These are phyloP conservation scores for Smittia sp. DNA, from an alignment of 2,888 invertebrate genomes.

Conservation along the genomic window DNA sequence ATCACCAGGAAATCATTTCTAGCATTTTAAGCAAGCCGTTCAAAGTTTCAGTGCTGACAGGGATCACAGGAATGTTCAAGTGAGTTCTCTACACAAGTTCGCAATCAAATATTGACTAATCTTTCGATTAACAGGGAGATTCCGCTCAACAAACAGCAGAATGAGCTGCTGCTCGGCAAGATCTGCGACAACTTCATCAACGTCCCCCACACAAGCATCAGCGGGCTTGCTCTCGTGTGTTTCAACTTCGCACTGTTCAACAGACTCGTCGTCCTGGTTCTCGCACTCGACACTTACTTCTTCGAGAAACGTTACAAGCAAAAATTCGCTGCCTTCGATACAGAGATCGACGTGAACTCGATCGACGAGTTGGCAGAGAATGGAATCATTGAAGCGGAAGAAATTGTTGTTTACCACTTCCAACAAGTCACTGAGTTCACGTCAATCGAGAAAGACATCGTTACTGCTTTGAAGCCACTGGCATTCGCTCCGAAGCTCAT, in stretches of 20 bases:
- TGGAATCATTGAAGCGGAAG: neutral
- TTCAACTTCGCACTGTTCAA: constrained; percentile 8
- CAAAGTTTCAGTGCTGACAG: neutral
- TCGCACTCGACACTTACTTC: constrained; percentile 26
- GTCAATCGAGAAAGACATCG: constrained; percentile 13
- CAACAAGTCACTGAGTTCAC: constrained; percentile 16
- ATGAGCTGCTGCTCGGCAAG: neutral
- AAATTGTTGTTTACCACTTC: constrained; percentile 30
- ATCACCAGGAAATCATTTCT: neutral
- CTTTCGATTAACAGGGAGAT: neutral
- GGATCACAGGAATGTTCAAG: constrained; percentile 17
- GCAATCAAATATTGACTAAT: neutral
- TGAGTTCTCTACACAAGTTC: too few relatives aligned
- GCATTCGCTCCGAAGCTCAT: constrained; percentile 24
- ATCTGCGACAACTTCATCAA: neutral
- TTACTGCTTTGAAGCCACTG: constrained; percentile 6
- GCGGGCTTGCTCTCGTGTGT: neutral
- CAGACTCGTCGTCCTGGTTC: neutral
- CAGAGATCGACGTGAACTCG: neutral
- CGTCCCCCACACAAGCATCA: neutral
- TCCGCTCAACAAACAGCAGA: neutral
- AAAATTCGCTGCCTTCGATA: neutral
- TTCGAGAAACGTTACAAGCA: neutral
- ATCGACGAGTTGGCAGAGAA: constrained; percentile 5
- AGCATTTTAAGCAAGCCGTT: neutral